Base-by-base conservation (phyloP, 2,888 invertebrate species). In the Lingula anatina region DNA sequence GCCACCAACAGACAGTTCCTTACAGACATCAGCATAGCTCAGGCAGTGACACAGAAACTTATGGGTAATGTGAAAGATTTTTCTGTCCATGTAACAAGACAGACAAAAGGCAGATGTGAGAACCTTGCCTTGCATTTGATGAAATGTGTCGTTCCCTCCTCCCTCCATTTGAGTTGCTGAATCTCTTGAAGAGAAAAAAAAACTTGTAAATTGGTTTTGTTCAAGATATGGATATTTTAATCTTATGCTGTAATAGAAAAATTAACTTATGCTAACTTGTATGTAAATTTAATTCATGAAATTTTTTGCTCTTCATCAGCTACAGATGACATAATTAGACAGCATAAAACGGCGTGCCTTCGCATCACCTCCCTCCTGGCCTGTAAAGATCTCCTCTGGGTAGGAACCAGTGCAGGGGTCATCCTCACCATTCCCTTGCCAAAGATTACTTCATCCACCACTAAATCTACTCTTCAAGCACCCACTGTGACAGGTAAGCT, bases 341-440 rank as follows among this genome's bases (percentile, higher is more conserved):
- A 97, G 78, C 97, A 97, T 80, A 97, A 99, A 78, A 90, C 93
- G 31, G 95, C 96, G 2, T 96, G 96, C 75, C 83, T 97, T 47
- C 84, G 95, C 38, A 90, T 97, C 38, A 96, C 96, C 2, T 88
- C 95, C 9, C 80, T 99, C 51, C 81, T 93, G 44, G 88, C 92
- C 1, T 92, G 91, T 71, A 88, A 88, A 73, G 94, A 95, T 74
- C 84, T 93, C 42, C 82, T 97, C 61, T 97, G 96, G 96, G 88
- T 97, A 54, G 97, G 97, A 36, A 97, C 97, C 15, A 94, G 93
- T 72, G 96, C 97, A 0, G 81, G 81, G 2, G 78, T 80, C 47
- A 70, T 82, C 23, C 68, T 81, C 15, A 75, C 3, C 26, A 86
- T 95, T 71, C 86, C 89, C 5, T 82, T 89, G 58, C 90, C 85